Conservation (phyloP, 2,888 invertebrate species). For the Drosophila crucigera region DNA sequence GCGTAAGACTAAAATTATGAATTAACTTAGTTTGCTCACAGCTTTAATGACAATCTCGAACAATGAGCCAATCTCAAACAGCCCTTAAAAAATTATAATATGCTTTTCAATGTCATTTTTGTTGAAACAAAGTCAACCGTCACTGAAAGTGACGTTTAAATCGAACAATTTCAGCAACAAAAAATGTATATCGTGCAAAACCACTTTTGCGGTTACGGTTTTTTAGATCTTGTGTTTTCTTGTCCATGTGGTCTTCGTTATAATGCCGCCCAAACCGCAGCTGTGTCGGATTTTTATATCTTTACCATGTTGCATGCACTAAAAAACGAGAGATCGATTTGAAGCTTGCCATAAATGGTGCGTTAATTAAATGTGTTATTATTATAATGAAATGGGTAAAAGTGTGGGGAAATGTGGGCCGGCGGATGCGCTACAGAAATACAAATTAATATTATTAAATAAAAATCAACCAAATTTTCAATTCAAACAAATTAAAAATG, state of each 20-base stretch:
- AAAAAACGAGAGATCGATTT: conserved; percentile 36
- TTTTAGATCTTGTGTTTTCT: conserved; percentile 22
- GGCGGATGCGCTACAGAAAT: conserved; percentile 14
- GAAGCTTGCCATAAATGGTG: conserved; percentile 61
- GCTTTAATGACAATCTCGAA: conserved; percentile 33
- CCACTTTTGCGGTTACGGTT: conserved; percentile 67
- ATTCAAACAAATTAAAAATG: neutral
- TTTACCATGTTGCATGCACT: conserved; percentile 62
- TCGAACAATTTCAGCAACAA: conserved; percentile 35
- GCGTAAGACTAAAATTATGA: neutral
- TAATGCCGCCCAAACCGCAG: conserved; percentile 61
- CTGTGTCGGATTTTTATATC: conserved; percentile 35
- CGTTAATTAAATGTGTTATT: conserved; percentile 64
- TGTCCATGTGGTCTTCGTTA: conserved; percentile 37
- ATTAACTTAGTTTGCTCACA: neutral
- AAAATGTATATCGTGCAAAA: conserved; percentile 48
- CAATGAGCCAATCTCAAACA: conserved; percentile 11
- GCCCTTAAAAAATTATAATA: conserved; percentile 15
- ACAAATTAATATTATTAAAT: neutral
- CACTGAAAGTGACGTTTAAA: conserved; percentile 45
- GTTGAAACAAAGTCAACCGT: conserved; percentile 28
- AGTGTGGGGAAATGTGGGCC: neutral
- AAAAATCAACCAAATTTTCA: neutral
- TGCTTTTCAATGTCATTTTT: conserved; percentile 69
- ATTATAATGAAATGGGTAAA: conserved; percentile 46